These are phyloP conservation scores for Heliconius ismenius DNA, from an alignment of 2,888 invertebrate species.

Conservation along the genomic window DNA sequence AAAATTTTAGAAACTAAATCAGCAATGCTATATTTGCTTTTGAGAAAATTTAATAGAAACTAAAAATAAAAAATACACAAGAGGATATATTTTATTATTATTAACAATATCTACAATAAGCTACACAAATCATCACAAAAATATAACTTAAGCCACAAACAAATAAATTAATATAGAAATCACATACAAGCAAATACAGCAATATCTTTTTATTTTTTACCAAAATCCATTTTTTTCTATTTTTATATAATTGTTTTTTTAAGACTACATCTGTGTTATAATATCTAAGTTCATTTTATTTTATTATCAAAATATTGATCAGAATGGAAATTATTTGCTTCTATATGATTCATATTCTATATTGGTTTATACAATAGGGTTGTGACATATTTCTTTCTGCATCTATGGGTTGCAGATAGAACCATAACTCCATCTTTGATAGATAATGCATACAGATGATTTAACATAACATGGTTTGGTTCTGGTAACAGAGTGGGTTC, in stretches of 20 bases:
- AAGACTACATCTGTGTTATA: too few species aligned
- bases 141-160: slow-evolving; percentile 29
- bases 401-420: slow-evolving; percentile 98
- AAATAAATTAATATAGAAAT: slow-evolving; percentile 10
- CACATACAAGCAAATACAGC: background rate
- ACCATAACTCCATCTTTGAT: slow-evolving; percentile 99
- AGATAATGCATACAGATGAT: slow-evolving; percentile 99
- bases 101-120: slow-evolving; percentile 38
- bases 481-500: slow-evolving; percentile 99
- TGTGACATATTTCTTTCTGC: slow-evolving; percentile 99
- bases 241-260: too few species aligned
- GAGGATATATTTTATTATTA: slow-evolving; percentile 36
- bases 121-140: slow-evolving; percentile 30
- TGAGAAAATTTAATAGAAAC: background rate
- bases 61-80: background rate
- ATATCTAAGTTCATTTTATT: too few species aligned
- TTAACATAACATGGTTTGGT: slow-evolving; percentile 99
- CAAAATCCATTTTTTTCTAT: too few species aligned
- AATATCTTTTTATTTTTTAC: background rate
- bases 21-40: background rate
- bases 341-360: slow-evolving; percentile 67
- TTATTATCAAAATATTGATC: too few species aligned
- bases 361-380: slow-evolving; percentile 99
- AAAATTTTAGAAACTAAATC: too few species aligned
- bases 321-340: background rate